phyloP scores from a whole-genome alignment of 1,140 invertebrate species.

The Sycobia sp. region DNA sequence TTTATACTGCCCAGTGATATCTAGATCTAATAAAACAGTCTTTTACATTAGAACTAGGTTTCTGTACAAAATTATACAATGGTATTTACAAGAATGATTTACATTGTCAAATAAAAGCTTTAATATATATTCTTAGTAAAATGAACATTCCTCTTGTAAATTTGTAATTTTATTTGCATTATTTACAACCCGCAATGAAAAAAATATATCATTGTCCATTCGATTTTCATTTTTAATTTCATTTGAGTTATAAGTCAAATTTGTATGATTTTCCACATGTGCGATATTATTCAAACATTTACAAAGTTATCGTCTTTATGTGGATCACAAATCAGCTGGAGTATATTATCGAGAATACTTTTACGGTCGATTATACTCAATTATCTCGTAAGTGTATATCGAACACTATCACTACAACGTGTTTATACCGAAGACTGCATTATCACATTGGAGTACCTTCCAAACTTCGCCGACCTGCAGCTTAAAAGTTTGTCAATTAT shows the following conservation, averaged over 20 bases:
- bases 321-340: neutral
- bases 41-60: slow-evolving; percentile 28
- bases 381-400: neutral
- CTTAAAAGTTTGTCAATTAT: slow-evolving; percentile 9
- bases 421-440: slow-evolving; percentile 17
- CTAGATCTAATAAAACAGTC: slow-evolving; percentile 33
- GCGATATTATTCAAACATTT: neutral
- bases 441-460: slow-evolving; percentile 27
- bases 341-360: neutral
- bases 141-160: slow-evolving; percentile 2
- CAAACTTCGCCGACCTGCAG: slow-evolving; percentile 28
- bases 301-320: neutral
- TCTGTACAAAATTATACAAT: slow-evolving; percentile 33
- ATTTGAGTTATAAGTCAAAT: neutral
- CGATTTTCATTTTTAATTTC: neutral
- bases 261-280: neutral
- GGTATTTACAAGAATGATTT: slow-evolving; percentile 32
- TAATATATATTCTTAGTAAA: slow-evolving; percentile 23
- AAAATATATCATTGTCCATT: slow-evolving; percentile 9
- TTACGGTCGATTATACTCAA: neutral
- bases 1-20: slow-evolving; percentile 7
- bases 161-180: slow-evolving; percentile 14
- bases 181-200: slow-evolving; percentile 24
- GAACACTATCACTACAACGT: slow-evolving; percentile 14
- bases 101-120: slow-evolving; percentile 31